Evolutionary conservation across 1,140 invertebrate genomes (phyloP).

Genomic region (Mercenaria mercenaria): DNA sequence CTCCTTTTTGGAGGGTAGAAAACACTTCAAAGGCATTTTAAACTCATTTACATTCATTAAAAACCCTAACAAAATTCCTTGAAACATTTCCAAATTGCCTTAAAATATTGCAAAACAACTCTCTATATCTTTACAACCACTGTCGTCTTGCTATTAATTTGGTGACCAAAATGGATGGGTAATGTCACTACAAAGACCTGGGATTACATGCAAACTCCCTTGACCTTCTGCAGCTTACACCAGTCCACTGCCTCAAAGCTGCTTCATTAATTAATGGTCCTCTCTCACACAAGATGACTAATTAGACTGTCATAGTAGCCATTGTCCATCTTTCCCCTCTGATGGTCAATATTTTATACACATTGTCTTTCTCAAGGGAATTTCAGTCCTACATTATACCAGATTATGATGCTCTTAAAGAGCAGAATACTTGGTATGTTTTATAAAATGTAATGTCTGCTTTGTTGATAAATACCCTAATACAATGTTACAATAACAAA

Average conservation of each 20-base stretch:
- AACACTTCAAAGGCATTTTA: slow-evolving; percentile 3
- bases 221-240: not conserved
- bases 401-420: no score
- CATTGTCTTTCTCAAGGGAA: not conserved
- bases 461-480: no score
- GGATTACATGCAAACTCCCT: slow-evolving; percentile 2
- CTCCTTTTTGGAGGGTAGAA: no score
- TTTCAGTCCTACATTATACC: not conserved
- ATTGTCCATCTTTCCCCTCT: not conserved
- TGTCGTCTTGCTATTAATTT: not conserved
- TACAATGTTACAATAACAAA: no score
- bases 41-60: not conserved
- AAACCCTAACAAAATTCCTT: not conserved
- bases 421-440: no score
- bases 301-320: slow-evolving; percentile 3
- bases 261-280: slow-evolving; percentile 10
- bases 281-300: not conserved
- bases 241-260: slow-evolving; percentile 28
- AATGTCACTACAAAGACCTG: slow-evolving; percentile 16
- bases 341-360: not conserved
- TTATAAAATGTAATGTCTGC: no score
- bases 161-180: not conserved
- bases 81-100: not conserved
- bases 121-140: not conserved
- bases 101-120: not conserved